Evolutionary conservation across 2,888 invertebrate species (phyloP).

Genomic region (Thera obeliscata): DNA sequence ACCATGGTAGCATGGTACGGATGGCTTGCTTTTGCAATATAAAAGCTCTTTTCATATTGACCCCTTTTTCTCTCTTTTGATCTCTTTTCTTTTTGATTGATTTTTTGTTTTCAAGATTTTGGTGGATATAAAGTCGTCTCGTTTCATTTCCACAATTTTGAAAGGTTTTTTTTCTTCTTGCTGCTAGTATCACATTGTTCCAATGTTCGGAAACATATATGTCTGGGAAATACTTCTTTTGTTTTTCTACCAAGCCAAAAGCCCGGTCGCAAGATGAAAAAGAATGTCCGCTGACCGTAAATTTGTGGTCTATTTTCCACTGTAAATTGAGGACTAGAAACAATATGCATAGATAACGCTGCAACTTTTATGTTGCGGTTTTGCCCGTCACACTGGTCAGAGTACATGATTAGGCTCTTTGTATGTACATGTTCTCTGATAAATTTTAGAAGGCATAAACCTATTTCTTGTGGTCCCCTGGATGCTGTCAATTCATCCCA

Average conservation of each 20-base stretch:
- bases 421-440: slow-evolving; percentile 36
- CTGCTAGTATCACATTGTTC: slow-evolving; percentile 30
- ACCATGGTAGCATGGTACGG: too few species aligned
- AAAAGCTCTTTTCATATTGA: too few species aligned
- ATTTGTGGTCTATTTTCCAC: slow-evolving; percentile 35
- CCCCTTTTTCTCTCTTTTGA: too few species aligned
- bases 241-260: slow-evolving; percentile 31
- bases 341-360: slow-evolving; percentile 33
- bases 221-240: slow-evolving; percentile 1
- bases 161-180: slow-evolving; percentile 38
- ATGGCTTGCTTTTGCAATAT: too few species aligned
- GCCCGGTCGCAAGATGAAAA: slow-evolving; percentile 29
- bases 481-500: slow-evolving; percentile 47
- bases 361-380: slow-evolving; percentile 44
- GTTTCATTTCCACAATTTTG: slow-evolving; percentile 33
- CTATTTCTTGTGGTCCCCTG: slow-evolving; percentile 46
- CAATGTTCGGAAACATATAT: slow-evolving; percentile 24
- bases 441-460: slow-evolving; percentile 43
- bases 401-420: slow-evolving; percentile 42
- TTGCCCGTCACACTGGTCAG: slow-evolving; percentile 43
- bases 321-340: slow-evolving; percentile 23
- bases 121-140: slow-evolving; percentile 35
- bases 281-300: slow-evolving; percentile 32
- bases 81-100: too few species aligned
- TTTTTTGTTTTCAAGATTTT: slow-evolving; percentile 9